These are phyloP conservation scores for Micromys minutus DNA, from an alignment of 2,113 vertebrate genomes.

Conservation along the genomic window DNA sequence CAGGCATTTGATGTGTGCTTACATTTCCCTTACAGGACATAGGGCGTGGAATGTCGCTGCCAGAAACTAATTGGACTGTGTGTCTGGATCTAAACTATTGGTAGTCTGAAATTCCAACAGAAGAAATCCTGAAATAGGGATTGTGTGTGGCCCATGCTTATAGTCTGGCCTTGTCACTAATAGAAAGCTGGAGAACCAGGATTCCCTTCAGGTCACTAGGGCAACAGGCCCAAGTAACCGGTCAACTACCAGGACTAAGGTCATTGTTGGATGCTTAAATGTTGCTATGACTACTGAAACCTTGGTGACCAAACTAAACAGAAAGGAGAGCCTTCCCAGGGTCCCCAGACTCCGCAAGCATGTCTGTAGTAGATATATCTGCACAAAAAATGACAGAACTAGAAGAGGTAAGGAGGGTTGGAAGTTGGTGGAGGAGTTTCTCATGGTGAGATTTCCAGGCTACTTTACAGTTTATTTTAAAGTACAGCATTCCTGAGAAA, in stretches of 20 bases:
- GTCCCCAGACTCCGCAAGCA: neutral
- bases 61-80: neutral
- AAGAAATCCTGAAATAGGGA: slow-evolving; percentile 29
- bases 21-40: neutral
- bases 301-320: slow-evolving; percentile 67
- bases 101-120: neutral
- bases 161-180: neutral
- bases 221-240: slow-evolving; percentile 6
- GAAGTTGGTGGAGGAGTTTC: neutral
- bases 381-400: neutral
- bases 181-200: slow-evolving; percentile 17
- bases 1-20: neutral
- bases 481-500: neutral
- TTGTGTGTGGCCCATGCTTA: neutral
- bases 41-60: neutral
- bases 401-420: slow-evolving; percentile 63
- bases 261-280: slow-evolving; percentile 51
- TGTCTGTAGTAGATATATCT: slow-evolving; percentile 51
- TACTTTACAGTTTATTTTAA: neutral
- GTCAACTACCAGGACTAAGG: neutral
- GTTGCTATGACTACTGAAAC: slow-evolving; percentile 70
- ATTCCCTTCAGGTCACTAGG: slow-evolving; percentile 56
- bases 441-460: neutral
- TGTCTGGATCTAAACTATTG: neutral
- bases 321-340: slow-evolving; percentile 36